Percentiles rank a stretch among this genome's conserved stretches.
Conservation (phyloP, 2,888 invertebrate genomes). For the Furcula furcula region DNA sequence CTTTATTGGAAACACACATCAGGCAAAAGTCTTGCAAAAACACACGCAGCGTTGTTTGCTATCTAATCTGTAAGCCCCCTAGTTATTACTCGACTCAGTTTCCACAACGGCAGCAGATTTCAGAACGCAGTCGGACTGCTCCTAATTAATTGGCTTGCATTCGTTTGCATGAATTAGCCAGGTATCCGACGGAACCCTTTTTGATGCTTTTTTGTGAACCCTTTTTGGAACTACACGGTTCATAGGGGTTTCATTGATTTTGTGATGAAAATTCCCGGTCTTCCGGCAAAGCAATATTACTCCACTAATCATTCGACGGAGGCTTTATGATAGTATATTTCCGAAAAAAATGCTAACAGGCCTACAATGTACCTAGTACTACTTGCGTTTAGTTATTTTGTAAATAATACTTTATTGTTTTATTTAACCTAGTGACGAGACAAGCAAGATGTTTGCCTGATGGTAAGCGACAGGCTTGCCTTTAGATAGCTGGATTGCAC, state of each 20-base stretch:
- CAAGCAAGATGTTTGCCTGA: no score
- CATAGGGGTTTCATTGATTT: constrained; percentile 24
- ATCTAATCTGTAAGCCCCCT: constrained; percentile 24
- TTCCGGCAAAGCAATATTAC: no score
- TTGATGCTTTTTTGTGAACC: constrained; percentile 31
- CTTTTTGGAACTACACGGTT: constrained; percentile 21
- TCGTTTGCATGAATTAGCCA: constrained; percentile 79
- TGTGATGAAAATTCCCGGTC: constrained; percentile 27
- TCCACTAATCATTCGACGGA: no score
- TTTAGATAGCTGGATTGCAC: no score
- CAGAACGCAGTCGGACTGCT: constrained; percentile 59
- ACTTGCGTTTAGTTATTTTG: no score
- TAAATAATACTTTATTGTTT: no score
- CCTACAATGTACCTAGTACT: no score
- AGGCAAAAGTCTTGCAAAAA: neutral
- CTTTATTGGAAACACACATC: no score
- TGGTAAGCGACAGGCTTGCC: no score
- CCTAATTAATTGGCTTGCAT: constrained; percentile 79
- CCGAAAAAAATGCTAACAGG: no score
- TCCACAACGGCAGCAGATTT: constrained; percentile 65
- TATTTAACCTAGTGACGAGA: no score
- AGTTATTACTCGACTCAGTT: constrained; percentile 30
- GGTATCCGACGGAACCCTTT: constrained; percentile 52
- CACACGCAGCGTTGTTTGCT: constrained; percentile 11
- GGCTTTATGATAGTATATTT: no score